Conservation (phyloP, 2,797 vertebrate species). For the Toxotes lorentzi region DNA sequence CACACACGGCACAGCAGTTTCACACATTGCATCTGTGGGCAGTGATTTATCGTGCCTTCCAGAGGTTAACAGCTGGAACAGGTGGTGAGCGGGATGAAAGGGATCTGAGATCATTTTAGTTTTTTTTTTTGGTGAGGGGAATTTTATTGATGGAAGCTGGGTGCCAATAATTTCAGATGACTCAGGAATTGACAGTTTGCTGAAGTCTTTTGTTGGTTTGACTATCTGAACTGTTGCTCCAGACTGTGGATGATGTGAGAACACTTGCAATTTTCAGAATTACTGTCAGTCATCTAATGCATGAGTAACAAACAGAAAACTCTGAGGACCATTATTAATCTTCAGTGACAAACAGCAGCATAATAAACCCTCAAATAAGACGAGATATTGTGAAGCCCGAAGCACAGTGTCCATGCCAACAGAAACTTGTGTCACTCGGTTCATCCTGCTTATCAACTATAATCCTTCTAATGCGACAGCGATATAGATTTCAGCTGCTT, state of each 20-base stretch:
- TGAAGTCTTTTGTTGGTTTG: slow-evolving; percentile 2
- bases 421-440: neutral
- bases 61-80: neutral
- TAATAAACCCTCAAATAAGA: neutral
- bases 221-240: neutral
- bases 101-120: neutral
- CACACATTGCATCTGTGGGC: neutral
- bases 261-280: neutral
- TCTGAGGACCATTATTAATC: neutral
- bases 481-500: slow-evolving; percentile 16
- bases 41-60: neutral
- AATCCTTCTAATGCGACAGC: slow-evolving; percentile 10
- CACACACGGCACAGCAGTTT: neutral
- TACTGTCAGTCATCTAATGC: neutral
- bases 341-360: neutral
- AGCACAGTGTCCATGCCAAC: neutral
- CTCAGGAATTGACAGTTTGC: neutral
- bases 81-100: neutral
- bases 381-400: neutral
- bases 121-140: neutral
- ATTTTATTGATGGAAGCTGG: neutral
- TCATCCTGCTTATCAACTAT: neutral
- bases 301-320: neutral
- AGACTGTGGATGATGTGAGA: neutral
- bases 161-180: neutral